Evolutionary conservation across 2,888 invertebrate genomes (phyloP).

Genomic region (Petrolisthes cinctipes): DNA sequence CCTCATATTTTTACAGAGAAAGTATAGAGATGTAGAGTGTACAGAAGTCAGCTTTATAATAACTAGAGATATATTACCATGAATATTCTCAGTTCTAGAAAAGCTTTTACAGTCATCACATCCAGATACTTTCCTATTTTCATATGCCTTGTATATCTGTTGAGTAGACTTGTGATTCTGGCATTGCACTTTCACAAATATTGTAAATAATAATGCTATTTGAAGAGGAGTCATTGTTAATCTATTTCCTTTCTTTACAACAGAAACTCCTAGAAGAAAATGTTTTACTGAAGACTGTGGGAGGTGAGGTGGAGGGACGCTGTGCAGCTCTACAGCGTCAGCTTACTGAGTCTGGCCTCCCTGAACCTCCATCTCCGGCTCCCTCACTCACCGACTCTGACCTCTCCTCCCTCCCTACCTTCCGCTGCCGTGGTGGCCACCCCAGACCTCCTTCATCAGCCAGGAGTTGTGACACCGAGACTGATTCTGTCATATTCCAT

Average conservation of each 20-base stretch:
- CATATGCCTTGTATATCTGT: too few relatives aligned
- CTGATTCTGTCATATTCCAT: constrained; percentile 52
- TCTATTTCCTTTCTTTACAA: background rate
- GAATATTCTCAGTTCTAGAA: too few relatives aligned
- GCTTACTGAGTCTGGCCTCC: constrained; percentile 59
- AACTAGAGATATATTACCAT: too few relatives aligned
- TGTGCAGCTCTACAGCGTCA: constrained; percentile 59
- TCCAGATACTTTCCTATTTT: too few relatives aligned
- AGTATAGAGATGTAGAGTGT: too few relatives aligned
- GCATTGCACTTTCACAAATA: background rate
- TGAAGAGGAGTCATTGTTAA: too few relatives aligned
- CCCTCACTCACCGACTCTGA: constrained; percentile 64
- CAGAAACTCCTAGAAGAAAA: constrained; percentile 66
- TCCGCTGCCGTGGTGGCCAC: constrained; percentile 42
- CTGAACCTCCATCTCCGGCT: constrained; percentile 58
- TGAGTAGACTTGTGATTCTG: background rate
- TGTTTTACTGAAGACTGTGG: constrained; percentile 63
- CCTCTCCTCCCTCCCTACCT: constrained; percentile 61
- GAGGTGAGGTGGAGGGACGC: constrained; percentile 63
- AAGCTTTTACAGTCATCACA: too few relatives aligned
- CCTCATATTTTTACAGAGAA: too few relatives aligned
- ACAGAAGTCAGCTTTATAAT: too few relatives aligned
- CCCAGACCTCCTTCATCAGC: constrained; percentile 45
- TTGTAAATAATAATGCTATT: background rate
- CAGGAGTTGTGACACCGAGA: constrained; percentile 44